Percentiles rank a stretch among this genome's conserved stretches.
Conservation (phyloP, 1,140 invertebrate species). For the Leptinotarsa defecta region DNA sequence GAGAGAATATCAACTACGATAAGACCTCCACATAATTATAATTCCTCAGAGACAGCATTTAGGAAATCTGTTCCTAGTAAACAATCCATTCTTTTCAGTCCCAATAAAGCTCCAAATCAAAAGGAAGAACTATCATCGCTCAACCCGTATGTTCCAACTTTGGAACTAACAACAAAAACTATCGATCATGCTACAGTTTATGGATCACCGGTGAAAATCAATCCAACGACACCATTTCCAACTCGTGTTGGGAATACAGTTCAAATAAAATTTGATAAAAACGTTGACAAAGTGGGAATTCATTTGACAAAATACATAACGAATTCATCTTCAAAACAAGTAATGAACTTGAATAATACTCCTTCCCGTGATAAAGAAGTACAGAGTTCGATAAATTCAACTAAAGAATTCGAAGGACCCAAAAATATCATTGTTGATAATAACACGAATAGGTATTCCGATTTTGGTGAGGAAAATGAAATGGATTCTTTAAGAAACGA, state of each 20-base stretch:
- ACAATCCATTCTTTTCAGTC: too few species aligned
- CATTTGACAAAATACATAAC: constrained; percentile 35
- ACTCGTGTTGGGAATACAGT: constrained; percentile 20
- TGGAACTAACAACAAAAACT: constrained; percentile 25
- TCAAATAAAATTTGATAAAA: constrained; percentile 36
- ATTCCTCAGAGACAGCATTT: too few species aligned
- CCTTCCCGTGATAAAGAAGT: background rate
- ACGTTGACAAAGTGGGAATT: constrained; percentile 31
- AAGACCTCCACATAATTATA: too few species aligned
- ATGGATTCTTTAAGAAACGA: too few species aligned
- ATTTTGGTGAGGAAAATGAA: too few species aligned
- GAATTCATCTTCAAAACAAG: background rate
- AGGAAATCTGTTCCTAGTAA: too few species aligned
- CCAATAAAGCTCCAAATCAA: background rate
- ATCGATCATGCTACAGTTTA: constrained; percentile 40
- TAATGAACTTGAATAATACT: background rate
- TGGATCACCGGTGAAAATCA: constrained; percentile 24
- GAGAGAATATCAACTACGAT: too few species aligned
- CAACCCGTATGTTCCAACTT: background rate
- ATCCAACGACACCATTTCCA: constrained; percentile 29
- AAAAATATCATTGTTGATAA: too few species aligned
- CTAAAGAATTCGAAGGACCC: too few species aligned
- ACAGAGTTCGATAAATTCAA: too few species aligned
- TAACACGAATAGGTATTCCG: too few species aligned
- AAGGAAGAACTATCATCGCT: background rate